A percentile compares a stretch with the other conserved stretches of the same genome.
phyloP scores from a whole-genome alignment of 1,140 invertebrate genomes.

The Eurytemora carolleeae region DNA sequence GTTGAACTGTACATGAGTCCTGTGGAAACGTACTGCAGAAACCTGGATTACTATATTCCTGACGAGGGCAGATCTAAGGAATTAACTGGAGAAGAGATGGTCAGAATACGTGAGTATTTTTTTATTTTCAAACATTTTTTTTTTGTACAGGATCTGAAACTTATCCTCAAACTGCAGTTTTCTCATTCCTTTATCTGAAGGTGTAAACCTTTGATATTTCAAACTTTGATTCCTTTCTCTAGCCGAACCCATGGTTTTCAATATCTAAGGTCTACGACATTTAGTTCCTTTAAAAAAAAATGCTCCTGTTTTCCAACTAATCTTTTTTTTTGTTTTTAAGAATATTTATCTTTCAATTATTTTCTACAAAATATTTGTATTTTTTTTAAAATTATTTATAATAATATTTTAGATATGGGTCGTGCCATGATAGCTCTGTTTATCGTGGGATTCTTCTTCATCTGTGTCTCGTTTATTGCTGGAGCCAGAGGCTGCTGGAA shows the following conservation, averaged over 20 bases:
- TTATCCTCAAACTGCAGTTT: too few relatives aligned
- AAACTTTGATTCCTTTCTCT: too few relatives aligned
- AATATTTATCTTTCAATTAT: too few relatives aligned
- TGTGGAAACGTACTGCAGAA: slow-evolving; percentile 80
- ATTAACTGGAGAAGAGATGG: slow-evolving; percentile 61
- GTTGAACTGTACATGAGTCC: slow-evolving; percentile 74
- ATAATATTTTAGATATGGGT: slow-evolving; percentile 52
- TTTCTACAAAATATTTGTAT: not conserved
- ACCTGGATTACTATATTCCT: slow-evolving; percentile 78
- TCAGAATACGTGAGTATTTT: slow-evolving; percentile 57
- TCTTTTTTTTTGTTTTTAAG: too few relatives aligned
- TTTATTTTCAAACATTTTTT: too few relatives aligned
- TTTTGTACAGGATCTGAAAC: too few relatives aligned
- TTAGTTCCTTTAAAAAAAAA: too few relatives aligned
- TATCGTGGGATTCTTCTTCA: slow-evolving; percentile 65
- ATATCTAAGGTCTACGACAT: too few relatives aligned
- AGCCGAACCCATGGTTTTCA: too few relatives aligned
- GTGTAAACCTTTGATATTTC: too few relatives aligned
- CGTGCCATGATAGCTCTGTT: slow-evolving; percentile 73
- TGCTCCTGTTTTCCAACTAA: too few relatives aligned
- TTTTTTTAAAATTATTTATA: not conserved
- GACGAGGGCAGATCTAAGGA: slow-evolving; percentile 52
- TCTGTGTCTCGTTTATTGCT: slow-evolving; percentile 80
- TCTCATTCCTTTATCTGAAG: too few relatives aligned
- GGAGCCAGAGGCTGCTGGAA: slow-evolving; percentile 79